A percentile compares a stretch with the other conserved stretches of the same genome.
Evolutionary conservation across 2,797 vertebrate species (phyloP).

Genomic region (Decapterus maruadsi): DNA sequence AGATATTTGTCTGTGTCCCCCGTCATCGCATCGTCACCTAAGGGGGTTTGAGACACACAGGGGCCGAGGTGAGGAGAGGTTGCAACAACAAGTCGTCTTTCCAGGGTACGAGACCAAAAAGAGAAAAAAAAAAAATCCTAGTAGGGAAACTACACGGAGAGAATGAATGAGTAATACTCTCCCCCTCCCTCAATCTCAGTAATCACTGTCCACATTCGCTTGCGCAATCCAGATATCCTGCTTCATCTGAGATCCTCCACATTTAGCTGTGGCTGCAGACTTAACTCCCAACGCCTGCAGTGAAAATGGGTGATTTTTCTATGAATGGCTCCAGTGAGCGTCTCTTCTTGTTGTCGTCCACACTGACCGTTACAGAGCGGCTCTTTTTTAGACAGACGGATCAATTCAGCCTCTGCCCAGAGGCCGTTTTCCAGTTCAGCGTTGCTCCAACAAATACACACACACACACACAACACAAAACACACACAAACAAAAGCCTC

Average conservation of each 20-base stretch:
- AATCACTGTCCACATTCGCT: neutral
- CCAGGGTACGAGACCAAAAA: neutral
- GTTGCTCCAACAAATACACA: conserved; percentile 16
- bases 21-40: conserved; percentile 98
- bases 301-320: neutral
- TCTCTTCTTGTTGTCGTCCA: conserved; percentile 2
- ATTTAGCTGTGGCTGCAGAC: neutral
- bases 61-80: neutral
- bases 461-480: neutral
- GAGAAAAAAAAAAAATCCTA: neutral
- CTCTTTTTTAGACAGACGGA: conserved; percentile 46
- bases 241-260: neutral
- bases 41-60: conserved; percentile 37
- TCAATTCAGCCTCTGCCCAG: conserved; percentile 65
- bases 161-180: conserved; percentile 6
- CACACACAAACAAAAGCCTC: conserved; percentile 57
- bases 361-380: conserved; percentile 22
- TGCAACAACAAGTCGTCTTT: neutral
- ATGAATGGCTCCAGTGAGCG: neutral
- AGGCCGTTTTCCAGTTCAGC: conserved; percentile 65
- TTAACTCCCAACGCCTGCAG: too few species aligned
- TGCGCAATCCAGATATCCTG: neutral
- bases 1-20: conserved; percentile 97
- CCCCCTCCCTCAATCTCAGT: too few species aligned
- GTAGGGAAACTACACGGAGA: neutral